Percentiles rank a stretch among this genome's conserved stretches.
Conservation (phyloP, 2,113 vertebrate genomes). For the Archocentrus centrarchus region DNA sequence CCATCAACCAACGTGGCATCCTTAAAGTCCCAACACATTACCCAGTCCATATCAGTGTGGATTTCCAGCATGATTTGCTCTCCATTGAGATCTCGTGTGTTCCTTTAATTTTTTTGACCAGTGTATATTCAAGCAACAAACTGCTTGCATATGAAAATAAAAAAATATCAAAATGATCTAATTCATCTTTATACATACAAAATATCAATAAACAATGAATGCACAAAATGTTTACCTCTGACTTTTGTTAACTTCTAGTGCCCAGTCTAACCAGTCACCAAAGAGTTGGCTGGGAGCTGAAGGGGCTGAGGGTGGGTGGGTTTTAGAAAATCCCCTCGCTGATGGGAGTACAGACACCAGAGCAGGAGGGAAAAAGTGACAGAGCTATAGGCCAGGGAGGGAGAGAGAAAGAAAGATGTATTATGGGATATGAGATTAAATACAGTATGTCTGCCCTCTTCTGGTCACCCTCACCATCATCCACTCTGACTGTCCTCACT, state of each 20-base stretch:
- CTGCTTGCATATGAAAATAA: not conserved
- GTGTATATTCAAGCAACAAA: not conserved
- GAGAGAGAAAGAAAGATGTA: constrained; percentile 38
- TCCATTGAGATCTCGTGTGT: too few relatives aligned
- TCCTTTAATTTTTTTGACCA: too few relatives aligned
- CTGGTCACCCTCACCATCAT: constrained; percentile 80
- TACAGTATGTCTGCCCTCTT: constrained; percentile 90
- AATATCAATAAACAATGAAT: not conserved
- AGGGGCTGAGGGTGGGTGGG: not conserved
- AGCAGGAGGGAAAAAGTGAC: constrained; percentile 7
- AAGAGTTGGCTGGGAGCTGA: not conserved
- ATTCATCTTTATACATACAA: not conserved
- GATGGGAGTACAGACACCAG: constrained; percentile 22
- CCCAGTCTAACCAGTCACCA: not conserved
- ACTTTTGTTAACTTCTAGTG: not conserved
- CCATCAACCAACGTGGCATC: too few relatives aligned
- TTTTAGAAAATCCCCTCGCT: constrained; percentile 38
- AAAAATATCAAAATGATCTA: not conserved
- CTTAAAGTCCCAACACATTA: too few relatives aligned
- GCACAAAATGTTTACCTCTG: not conserved
- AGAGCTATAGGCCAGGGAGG: not conserved
- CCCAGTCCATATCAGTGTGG: too few relatives aligned
- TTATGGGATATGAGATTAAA: constrained; percentile 76
- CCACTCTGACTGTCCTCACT: constrained; percentile 36
- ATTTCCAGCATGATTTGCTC: too few relatives aligned